Evolutionary conservation across 23 tunicate genomes (phyloP).

Genomic region (Ciona savignyi): DNA sequence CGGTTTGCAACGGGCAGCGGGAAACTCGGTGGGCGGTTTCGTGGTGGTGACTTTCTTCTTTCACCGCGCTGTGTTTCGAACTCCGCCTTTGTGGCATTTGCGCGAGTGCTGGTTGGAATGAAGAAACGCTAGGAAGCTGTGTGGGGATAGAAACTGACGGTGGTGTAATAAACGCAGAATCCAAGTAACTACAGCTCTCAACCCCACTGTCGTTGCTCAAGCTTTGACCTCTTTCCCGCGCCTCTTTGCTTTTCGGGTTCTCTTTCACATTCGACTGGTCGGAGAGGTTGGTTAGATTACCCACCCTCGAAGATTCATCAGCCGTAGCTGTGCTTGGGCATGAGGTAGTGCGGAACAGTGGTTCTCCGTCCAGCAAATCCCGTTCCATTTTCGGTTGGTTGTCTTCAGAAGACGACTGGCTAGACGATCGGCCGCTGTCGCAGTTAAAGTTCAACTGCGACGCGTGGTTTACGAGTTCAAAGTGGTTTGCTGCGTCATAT

Average conservation of each 20-base stretch:
- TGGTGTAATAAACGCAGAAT: neutral
- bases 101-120: neutral
- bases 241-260: neutral
- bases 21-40: no score
- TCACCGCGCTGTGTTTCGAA: no score
- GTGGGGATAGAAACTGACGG: conserved; percentile 1
- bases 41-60: no score
- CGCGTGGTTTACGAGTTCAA: neutral
- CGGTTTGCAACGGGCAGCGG: neutral
- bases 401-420: neutral
- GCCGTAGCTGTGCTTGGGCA: no score
- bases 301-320: no score
- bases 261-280: neutral
- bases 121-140: neutral
- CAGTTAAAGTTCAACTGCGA: neutral
- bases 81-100: neutral
- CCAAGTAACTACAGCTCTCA: conserved; percentile 22
- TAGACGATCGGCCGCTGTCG: neutral
- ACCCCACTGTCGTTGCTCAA: conserved; percentile 56
- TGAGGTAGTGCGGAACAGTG: no score
- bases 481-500: neutral
- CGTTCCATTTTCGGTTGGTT: neutral
- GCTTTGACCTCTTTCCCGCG: conserved; percentile 21
- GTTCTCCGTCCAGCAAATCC: no score
- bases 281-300: neutral